phyloP scores from a whole-genome alignment of 2,113 vertebrate genomes.

The Entelurus aequoreus region DNA sequence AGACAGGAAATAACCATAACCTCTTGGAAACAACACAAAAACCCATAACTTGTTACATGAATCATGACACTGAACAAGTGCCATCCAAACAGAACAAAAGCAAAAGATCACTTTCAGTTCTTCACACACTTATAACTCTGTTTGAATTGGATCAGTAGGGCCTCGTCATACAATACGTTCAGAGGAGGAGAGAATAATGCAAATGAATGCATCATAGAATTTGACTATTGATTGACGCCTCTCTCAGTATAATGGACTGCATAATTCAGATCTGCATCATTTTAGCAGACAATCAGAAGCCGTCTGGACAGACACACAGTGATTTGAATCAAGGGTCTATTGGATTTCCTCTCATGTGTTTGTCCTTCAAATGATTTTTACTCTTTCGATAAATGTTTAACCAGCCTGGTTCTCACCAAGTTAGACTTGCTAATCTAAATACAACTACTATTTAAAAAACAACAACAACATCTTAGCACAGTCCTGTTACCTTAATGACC shows the following conservation, averaged over 20 bases:
- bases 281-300: constrained; percentile 2
- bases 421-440: no score
- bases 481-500: no score
- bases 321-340: neutral
- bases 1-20: neutral
- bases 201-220: constrained; percentile 8
- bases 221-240: constrained; percentile 14
- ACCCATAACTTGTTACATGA: neutral
- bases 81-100: no score
- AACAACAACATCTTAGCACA: no score
- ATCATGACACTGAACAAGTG: no score
- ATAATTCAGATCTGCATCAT: neutral
- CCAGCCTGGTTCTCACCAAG: neutral
- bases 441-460: no score
- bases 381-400: neutral
- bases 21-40: neutral
- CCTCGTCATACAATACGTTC: constrained; percentile 14
- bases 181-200: constrained; percentile 24
- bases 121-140: neutral
- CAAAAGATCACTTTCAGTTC: neutral
- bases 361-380: neutral
- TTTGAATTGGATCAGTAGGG: neutral
- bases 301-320: neutral
- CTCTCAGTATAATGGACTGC: constrained; percentile 6
- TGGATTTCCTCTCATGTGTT: neutral